Conservation (phyloP, 2,888 invertebrate genomes). For the Rotaria sp. region DNA sequence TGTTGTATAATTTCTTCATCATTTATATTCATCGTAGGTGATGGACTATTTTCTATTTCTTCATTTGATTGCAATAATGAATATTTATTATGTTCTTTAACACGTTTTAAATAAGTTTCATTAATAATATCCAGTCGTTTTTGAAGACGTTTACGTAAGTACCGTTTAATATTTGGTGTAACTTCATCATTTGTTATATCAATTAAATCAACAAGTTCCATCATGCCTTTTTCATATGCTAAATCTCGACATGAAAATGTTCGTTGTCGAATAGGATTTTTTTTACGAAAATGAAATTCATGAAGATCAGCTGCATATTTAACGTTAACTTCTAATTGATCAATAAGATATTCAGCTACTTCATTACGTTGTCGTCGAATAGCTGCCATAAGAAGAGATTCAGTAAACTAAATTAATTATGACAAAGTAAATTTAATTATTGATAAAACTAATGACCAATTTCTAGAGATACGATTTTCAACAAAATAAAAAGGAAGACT, state of each 20-base stretch:
- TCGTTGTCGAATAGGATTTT: constrained; percentile 43
- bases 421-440: no score
- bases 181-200: constrained; percentile 42
- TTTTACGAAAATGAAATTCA: constrained; percentile 39
- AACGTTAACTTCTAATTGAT: constrained; percentile 48
- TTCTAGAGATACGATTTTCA: no score
- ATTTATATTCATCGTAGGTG: background rate
- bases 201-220: constrained; percentile 49
- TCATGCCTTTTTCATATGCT: constrained; percentile 48
- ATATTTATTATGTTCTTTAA: background rate
- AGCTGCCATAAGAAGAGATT: constrained; percentile 52
- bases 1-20: background rate
- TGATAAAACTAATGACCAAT: no score
- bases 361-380: constrained; percentile 46
- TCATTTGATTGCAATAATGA: no score
- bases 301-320: constrained; percentile 44
- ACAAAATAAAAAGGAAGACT: no score
- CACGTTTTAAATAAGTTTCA: background rate
- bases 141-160: background rate
- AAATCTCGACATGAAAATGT: constrained; percentile 48
- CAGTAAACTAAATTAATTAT: constrained; percentile 46
- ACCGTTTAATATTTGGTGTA: background rate
- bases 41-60: background rate
- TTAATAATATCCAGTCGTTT: background rate
- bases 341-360: constrained; percentile 51